Percentiles rank a stretch among this genome's conserved stretches.
Conservation (phyloP, 2,113 vertebrate genomes). For the Callorhinus ursinus region DNA sequence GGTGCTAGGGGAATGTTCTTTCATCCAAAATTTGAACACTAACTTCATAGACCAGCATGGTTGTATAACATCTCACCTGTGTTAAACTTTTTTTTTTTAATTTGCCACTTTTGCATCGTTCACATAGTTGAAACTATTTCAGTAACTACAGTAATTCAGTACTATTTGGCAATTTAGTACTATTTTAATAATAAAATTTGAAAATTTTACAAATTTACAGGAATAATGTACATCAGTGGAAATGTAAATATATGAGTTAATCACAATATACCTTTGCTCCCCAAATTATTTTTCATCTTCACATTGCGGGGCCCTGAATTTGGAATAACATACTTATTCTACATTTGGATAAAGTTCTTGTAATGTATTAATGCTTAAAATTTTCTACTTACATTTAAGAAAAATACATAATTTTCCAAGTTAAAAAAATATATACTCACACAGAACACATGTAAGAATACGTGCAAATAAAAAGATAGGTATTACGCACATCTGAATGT, state of each 20-base stretch:
- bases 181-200: neutral
- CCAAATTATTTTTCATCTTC: neutral
- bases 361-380: neutral
- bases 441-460: neutral
- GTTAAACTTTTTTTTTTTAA: neutral
- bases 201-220: neutral
- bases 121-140: neutral
- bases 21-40: neutral
- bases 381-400: neutral
- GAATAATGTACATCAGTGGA: neutral
- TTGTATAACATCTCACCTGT: neutral
- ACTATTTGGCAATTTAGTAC: too few species aligned
- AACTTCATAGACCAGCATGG: neutral
- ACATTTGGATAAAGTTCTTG: neutral
- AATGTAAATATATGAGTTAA: neutral
- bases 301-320: neutral
- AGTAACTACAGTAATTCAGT: neutral
- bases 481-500: neutral
- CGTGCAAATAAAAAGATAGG: neutral
- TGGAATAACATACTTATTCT: neutral
- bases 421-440: neutral
- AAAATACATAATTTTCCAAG: neutral
- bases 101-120: neutral
- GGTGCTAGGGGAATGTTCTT: neutral
- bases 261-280: neutral